Conservation (phyloP, 2,888 invertebrate species). For the Melipona bicolor region DNA sequence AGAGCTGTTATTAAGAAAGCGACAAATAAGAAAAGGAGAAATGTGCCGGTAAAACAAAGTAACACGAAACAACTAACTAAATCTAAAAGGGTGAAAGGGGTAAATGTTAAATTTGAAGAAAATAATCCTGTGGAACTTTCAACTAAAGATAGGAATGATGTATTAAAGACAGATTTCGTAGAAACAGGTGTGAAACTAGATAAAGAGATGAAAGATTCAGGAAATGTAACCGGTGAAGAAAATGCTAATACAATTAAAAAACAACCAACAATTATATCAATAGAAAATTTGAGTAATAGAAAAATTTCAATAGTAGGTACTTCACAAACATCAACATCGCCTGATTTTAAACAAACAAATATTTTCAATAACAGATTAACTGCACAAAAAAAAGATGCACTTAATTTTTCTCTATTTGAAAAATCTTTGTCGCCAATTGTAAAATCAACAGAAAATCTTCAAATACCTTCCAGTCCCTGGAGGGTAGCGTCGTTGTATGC, state of each 20-base stretch:
- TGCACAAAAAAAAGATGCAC: slow-evolving; percentile 49
- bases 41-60: background rate
- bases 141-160: background rate
- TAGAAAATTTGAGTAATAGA: slow-evolving; percentile 25
- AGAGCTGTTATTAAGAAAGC: slow-evolving; percentile 29
- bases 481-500: slow-evolving; percentile 60
- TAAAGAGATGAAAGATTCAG: background rate
- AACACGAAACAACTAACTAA: background rate
- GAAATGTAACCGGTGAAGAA: slow-evolving; percentile 6
- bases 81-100: background rate
- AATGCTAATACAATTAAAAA: background rate
- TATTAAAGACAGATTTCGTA: background rate
- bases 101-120: background rate
- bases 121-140: background rate
- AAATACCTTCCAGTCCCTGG: slow-evolving; percentile 75
- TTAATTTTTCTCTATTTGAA: slow-evolving; percentile 67
- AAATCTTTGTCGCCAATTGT: slow-evolving; percentile 76
- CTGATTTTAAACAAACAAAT: slow-evolving; percentile 48
- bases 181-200: background rate
- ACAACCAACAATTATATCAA: slow-evolving; percentile 30
- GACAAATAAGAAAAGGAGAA: slow-evolving; percentile 26
- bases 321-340: slow-evolving; percentile 11
- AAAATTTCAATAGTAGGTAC: slow-evolving; percentile 9
- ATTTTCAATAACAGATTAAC: slow-evolving; percentile 42
- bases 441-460: slow-evolving; percentile 63